Evolutionary conservation across 2,888 invertebrate genomes (phyloP), one percentile per base, ranked within the genome.

Genomic region (Troilus luridus): DNA sequence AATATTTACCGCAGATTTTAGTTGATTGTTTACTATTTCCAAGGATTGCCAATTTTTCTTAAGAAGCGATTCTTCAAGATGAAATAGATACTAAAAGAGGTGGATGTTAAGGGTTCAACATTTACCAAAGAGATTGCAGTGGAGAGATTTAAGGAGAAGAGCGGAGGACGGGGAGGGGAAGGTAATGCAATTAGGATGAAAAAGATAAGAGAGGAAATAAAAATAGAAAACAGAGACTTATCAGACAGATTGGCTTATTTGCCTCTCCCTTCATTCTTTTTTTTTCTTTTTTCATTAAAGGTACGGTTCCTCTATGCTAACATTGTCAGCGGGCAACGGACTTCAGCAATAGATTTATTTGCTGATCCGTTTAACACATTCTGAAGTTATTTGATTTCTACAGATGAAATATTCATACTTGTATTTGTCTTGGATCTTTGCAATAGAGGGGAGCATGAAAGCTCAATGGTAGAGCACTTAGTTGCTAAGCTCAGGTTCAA

Each of bases 201-300:
- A 77, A 77, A 77, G 72, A 77, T 77, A 77, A 77, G 27, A 77
- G 72, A 0, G 17, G 72, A 77, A 77, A 77, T 77, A 77, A 41
- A 77, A 77, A 77, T 77, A 77, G 72, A 77, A 77, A 77, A 77
- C 27, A 77, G 27, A 77, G 72, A 77, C 72, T 41, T 77, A 77
- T 77, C 72, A 77, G 72, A 77, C 72, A 77, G 72, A 77, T 77
- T 77, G 41, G 17, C 27, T 77, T 77, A 17, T 77, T 41, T 77
- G 72, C 72, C 41, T 77, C 41, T 41, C 27, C 21, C 41, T 77
- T 77, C 72, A 77, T 41, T 67, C 14, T 67, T 21, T n/a, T 64
- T 67, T 67, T 67, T 6, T 24, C 10, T 67, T 24, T 41, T 77
- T 77, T 41, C 72, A 77, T 77, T 77, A 77, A 7, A 77, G 72